Evolutionary conservation across 1,140 invertebrate genomes (phyloP).

Genomic region (Metaphire vulgaris): DNA sequence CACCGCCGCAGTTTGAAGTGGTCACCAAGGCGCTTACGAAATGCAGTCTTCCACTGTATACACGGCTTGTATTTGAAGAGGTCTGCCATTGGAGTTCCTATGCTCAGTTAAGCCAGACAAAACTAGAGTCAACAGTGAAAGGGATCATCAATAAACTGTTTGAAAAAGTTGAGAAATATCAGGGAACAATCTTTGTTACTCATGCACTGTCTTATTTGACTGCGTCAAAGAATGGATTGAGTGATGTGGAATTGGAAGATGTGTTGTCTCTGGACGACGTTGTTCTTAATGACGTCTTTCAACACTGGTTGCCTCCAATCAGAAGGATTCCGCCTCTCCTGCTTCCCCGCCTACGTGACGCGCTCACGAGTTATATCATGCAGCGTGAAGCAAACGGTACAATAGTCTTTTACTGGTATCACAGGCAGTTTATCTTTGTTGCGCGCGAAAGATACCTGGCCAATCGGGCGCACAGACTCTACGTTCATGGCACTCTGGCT

Average conservation of each 20-base stretch:
- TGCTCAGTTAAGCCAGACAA: neutral
- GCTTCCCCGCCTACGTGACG: constrained; percentile 11
- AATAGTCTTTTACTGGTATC: constrained; percentile 29
- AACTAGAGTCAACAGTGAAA: constrained; percentile 21
- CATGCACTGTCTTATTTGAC: constrained; percentile 29
- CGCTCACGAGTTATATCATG: constrained; percentile 18
- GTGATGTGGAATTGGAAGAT: constrained; percentile 28
- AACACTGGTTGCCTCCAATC: constrained; percentile 24
- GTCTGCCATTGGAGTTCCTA: constrained; percentile 24
- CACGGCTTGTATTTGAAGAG: constrained; percentile 26
- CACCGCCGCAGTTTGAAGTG: constrained; percentile 13
- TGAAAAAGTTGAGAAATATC: constrained; percentile 27
- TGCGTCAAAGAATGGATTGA: constrained; percentile 24
- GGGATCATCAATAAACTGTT: constrained; percentile 28
- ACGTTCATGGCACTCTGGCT: constrained; percentile 57
- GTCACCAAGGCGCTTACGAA: constrained; percentile 16
- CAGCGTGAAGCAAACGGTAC: constrained; percentile 26
- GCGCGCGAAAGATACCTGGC: constrained; percentile 15
- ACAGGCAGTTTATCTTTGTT: constrained; percentile 26
- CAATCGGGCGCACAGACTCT: neutral
- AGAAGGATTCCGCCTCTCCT: constrained; percentile 27
- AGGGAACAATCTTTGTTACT: constrained; percentile 21
- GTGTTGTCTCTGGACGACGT: constrained; percentile 28
- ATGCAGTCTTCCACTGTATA: constrained; percentile 28
- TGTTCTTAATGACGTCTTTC: constrained; percentile 23